Conservation (phyloP, 2,113 vertebrate species). For the Pampusana beccarii region DNA sequence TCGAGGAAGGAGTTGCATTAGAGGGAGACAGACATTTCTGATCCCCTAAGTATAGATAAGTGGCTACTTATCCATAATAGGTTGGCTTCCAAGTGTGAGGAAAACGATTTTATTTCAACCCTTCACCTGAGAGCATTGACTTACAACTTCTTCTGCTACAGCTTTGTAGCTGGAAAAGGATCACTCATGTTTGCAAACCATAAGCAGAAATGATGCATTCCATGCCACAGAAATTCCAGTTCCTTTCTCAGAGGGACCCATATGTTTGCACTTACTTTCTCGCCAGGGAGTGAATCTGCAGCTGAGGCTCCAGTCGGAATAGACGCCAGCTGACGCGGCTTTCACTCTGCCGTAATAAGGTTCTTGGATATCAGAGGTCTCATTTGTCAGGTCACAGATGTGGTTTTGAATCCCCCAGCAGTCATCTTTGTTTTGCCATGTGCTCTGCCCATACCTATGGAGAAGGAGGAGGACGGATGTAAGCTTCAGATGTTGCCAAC, state of each 20-base stretch:
- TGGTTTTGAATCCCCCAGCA: conserved; percentile 68
- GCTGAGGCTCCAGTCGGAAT: conserved; percentile 65
- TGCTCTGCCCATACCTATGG: conserved; percentile 70
- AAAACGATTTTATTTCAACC: background rate
- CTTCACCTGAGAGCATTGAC: background rate
- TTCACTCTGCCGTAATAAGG: conserved; percentile 71
- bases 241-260: background rate
- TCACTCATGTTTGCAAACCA: background rate
- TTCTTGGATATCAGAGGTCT: conserved; percentile 66
- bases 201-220: background rate
- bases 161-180: background rate
- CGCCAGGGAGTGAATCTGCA: conserved; percentile 70
- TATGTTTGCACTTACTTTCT: conserved; percentile 69
- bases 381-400: conserved; percentile 73
- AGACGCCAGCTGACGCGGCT: background rate
- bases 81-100: background rate
- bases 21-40: background rate
- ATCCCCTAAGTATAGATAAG: background rate
- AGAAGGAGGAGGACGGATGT: background rate
- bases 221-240: background rate
- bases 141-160: background rate
- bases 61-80: background rate
- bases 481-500: background rate
- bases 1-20: background rate
- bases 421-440: conserved; percentile 64